Evolutionary conservation across 2,888 invertebrate species (phyloP).

Genomic region (Pseudoips prasinana): DNA sequence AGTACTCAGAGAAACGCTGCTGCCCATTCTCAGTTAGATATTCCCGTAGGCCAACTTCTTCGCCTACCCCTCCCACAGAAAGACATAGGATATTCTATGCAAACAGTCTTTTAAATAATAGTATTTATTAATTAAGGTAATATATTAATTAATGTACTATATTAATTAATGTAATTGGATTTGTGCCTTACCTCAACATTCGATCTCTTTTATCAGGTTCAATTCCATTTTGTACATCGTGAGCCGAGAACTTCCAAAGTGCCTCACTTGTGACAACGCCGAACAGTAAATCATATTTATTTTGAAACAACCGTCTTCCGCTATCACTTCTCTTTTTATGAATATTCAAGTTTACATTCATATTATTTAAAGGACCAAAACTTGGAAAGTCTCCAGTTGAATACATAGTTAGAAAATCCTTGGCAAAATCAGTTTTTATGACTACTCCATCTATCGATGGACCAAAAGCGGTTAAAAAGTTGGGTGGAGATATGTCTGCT

Average conservation of each 20-base stretch:
- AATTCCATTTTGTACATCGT: slow-evolving; percentile 91
- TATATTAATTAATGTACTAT: too few species aligned
- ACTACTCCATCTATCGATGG: slow-evolving; percentile 97
- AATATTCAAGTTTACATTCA: slow-evolving; percentile 76
- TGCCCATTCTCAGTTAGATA: too few species aligned
- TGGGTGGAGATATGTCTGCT: slow-evolving; percentile 89
- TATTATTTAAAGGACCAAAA: slow-evolving; percentile 81
- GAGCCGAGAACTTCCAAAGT: slow-evolving; percentile 93
- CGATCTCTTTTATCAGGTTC: slow-evolving; percentile 94
- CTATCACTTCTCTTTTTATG: slow-evolving; percentile 84
- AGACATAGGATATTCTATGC: too few species aligned
- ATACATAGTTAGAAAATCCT: slow-evolving; percentile 88
- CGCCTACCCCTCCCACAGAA: too few species aligned
- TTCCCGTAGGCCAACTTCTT: too few species aligned
- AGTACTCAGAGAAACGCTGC: too few species aligned
- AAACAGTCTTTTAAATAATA: too few species aligned
- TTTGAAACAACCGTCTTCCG: slow-evolving; percentile 81
- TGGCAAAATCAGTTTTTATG: slow-evolving; percentile 93
- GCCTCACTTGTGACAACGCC: slow-evolving; percentile 96
- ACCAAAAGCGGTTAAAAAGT: slow-evolving; percentile 93
- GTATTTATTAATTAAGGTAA: too few species aligned
- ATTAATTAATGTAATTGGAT: too few species aligned
- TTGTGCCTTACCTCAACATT: slow-evolving; percentile 85
- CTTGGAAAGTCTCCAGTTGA: slow-evolving; percentile 84
- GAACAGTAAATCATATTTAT: slow-evolving; percentile 92